Evolutionary conservation across 1,140 invertebrate species (phyloP).

Genomic region (Dolichoris vasculosae): DNA sequence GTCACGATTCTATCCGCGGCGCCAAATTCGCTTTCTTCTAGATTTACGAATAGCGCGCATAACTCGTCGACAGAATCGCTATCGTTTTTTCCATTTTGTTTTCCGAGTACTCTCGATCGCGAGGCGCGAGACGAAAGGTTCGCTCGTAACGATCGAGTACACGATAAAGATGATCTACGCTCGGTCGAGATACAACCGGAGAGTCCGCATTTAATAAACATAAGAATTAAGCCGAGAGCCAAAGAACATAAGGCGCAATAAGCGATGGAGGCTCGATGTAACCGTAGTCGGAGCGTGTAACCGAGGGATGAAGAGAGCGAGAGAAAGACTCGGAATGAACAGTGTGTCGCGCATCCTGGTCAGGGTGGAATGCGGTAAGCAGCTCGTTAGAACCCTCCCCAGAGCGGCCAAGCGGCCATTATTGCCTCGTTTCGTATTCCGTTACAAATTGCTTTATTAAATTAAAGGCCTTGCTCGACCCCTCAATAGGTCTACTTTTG

Average conservation of each 20-base stretch:
- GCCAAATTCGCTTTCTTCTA: not conserved
- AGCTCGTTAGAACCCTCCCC: constrained; percentile 64
- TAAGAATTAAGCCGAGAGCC: not conserved
- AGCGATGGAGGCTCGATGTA: constrained; percentile 21
- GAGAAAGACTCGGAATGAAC: constrained; percentile 11
- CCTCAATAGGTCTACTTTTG: not conserved
- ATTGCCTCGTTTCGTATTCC: constrained; percentile 65
- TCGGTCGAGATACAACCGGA: not conserved
- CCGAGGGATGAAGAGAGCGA: constrained; percentile 42
- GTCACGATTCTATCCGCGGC: not conserved
- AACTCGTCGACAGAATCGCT: too few species aligned
- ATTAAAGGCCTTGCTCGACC: constrained; percentile 46
- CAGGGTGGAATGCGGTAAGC: constrained; percentile 61
- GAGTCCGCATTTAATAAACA: not conserved
- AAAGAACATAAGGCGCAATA: constrained; percentile 51
- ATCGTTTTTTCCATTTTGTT: too few species aligned
- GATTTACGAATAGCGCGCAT: too few species aligned
- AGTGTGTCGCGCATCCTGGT: constrained; percentile 35
- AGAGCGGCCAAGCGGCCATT: constrained; percentile 57
- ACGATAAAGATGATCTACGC: too few species aligned
- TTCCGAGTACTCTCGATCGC: too few species aligned
- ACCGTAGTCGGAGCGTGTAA: not conserved
- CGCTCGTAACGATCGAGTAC: too few species aligned
- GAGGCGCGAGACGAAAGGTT: too few species aligned
- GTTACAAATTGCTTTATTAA: constrained; percentile 58